A percentile compares a stretch with the other conserved stretches of the same genome.
Evolutionary conservation across 1,140 invertebrate species (phyloP).

Genomic region (Apis florea): DNA sequence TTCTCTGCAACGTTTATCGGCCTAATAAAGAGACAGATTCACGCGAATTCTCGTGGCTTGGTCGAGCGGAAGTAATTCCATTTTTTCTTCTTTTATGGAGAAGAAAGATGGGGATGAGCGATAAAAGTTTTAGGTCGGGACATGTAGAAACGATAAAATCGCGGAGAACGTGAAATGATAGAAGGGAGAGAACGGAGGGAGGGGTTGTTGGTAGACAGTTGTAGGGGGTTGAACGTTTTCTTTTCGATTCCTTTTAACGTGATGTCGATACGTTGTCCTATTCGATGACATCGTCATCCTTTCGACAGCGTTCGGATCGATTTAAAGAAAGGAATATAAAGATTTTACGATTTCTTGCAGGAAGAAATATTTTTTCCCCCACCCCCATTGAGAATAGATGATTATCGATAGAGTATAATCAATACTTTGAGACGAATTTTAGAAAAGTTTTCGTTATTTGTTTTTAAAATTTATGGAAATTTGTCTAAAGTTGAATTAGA

Average conservation of each 20-base stretch:
- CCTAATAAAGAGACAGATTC: background rate
- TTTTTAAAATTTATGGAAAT: too few relatives aligned
- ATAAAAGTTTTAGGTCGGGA: constrained; percentile 2
- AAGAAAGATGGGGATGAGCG: background rate
- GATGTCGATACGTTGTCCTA: background rate
- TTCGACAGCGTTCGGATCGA: background rate
- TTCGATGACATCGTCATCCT: background rate
- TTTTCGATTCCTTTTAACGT: background rate
- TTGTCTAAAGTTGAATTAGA: too few relatives aligned
- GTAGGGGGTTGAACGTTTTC: background rate
- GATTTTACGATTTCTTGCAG: too few relatives aligned
- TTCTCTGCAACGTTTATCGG: background rate
- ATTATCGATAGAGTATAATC: too few relatives aligned
- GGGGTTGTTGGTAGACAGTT: background rate
- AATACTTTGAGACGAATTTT: too few relatives aligned
- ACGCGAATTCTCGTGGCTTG: background rate
- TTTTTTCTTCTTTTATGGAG: background rate
- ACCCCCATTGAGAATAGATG: too few relatives aligned
- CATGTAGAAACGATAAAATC: constrained; percentile 3
- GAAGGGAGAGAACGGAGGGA: background rate
- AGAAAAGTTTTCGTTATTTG: too few relatives aligned
- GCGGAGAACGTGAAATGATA: background rate
- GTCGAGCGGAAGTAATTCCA: too few relatives aligned
- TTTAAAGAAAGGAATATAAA: background rate
- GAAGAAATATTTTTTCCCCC: background rate